phyloP scores from a whole-genome alignment of 2,888 invertebrate genomes.

The Lagria hirta region DNA sequence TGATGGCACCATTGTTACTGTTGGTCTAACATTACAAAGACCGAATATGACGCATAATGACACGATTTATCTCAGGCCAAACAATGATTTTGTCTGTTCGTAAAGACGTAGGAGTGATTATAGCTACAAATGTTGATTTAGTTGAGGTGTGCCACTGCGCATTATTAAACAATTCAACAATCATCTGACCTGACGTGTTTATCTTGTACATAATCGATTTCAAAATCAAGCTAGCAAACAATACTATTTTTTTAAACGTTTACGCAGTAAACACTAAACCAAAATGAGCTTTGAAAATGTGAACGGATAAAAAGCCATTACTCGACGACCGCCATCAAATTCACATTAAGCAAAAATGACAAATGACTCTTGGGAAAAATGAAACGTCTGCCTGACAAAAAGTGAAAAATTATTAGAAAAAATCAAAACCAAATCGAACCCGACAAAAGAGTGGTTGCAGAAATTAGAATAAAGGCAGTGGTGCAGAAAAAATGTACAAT shows the following conservation, averaged over 20 bases:
- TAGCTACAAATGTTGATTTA: conserved; percentile 9
- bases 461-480: too few species aligned
- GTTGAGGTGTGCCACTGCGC: conserved; percentile 14
- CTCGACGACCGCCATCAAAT: conserved; percentile 6
- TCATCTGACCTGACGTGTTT: conserved; percentile 1
- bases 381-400: conserved; percentile 3
- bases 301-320: conserved; percentile 1
- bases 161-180: conserved; percentile 9
- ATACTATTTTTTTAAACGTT: too few species aligned
- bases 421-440: too few species aligned
- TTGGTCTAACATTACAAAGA: conserved; percentile 9
- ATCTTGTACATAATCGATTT: conserved; percentile 4
- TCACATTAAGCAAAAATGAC: conserved; percentile 11
- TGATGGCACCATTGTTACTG: conserved; percentile 8
- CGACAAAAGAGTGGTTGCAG: too few species aligned
- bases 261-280: too few species aligned
- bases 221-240: conserved; percentile 3
- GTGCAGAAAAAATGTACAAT: too few species aligned
- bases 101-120: conserved; percentile 10
- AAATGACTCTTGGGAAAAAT: conserved; percentile 10
- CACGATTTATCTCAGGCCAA: conserved; percentile 13
- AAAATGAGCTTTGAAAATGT: background rate
- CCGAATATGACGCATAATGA: conserved; percentile 16
- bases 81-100: conserved; percentile 8
- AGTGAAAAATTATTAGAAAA: conserved; percentile 5